Base-by-base conservation (phyloP, 2,888 invertebrate genomes). In the Leptogaster cylindrica region DNA sequence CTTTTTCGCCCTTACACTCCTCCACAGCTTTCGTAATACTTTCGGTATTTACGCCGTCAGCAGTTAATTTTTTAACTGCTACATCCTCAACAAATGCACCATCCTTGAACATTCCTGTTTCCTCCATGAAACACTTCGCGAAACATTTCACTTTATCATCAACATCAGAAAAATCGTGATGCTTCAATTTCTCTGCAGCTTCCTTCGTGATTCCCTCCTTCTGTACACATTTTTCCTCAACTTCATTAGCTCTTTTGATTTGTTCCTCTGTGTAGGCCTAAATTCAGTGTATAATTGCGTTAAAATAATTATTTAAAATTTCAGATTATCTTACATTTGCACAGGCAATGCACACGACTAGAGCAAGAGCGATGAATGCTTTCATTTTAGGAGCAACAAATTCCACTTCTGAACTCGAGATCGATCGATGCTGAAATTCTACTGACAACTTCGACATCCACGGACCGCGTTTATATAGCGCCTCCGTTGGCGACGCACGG, bases 111-210 rank as follows among this genome's bases (percentile, higher is more conserved):
- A 77, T 0, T n/a, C 76, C 78, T 2, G 46, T 2, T 66, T 76
- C 76, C 68, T 79, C 78, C 52, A 80, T 70, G 72, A 79, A 77
- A 16, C 80, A 80, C 33, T 76, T 76, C 28, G 75, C 68, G 36
- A 79, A 78, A 67, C 79, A 79, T 68, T 79, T 77, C 2, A 72
- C 18, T 52, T 73, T 74, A 0, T 66, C 68, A 64, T 75, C 73
- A 3, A 31, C 61, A 31, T 73, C 72, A 1, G 71, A 68, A 3
- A 74, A 75, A 2, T 76, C 75, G 4, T 76, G 77, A 0, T 52
- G 64, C 3, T 71, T 74, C 46, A 80, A 6, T 10, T 73, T 71
- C 2, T 41, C 4, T 0, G 74, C 76, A 39, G 75, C 76, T 2
- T 77, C 76, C 67, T 74, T 72, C 46, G 72, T 70, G 23, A 73